Evolutionary conservation across 2,888 invertebrate species (phyloP).

Genomic region (Venustoraphidia nigricollis): DNA sequence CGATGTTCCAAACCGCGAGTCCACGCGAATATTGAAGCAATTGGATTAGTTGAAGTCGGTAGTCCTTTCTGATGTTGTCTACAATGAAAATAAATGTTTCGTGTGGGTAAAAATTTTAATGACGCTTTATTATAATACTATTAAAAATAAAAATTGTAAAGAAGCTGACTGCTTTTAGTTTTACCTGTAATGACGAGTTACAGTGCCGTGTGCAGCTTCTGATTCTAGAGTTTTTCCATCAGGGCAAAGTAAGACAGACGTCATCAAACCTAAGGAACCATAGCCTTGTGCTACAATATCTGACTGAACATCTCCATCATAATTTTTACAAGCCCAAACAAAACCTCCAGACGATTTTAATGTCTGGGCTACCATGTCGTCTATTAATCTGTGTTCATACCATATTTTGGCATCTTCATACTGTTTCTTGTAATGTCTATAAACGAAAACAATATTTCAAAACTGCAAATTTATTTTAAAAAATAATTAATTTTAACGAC

Average conservation of each 20-base stretch:
- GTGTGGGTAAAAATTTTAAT: too few relatives aligned
- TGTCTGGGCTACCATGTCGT: slow-evolving; percentile 83
- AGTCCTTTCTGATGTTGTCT: slow-evolving; percentile 76
- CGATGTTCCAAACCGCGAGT: slow-evolving; percentile 71
- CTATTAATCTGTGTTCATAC: slow-evolving; percentile 85
- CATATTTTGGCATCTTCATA: slow-evolving; percentile 67
- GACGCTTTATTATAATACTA: too few relatives aligned
- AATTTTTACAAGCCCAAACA: slow-evolving; percentile 89
- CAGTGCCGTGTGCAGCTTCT: slow-evolving; percentile 86
- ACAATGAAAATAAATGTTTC: slow-evolving; percentile 28
- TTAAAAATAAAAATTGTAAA: too few relatives aligned
- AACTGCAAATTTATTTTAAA: not conserved
- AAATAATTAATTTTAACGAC: not conserved
- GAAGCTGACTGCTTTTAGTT: not conserved
- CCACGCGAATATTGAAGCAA: slow-evolving; percentile 88
- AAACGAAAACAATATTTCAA: slow-evolving; percentile 10
- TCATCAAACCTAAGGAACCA: slow-evolving; percentile 83
- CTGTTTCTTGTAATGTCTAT: slow-evolving; percentile 52
- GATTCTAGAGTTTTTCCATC: slow-evolving; percentile 79
- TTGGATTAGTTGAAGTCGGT: slow-evolving; percentile 78
- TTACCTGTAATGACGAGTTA: slow-evolving; percentile 68
- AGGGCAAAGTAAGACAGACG: slow-evolving; percentile 78
- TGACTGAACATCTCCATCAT: slow-evolving; percentile 84
- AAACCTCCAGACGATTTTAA: slow-evolving; percentile 74
- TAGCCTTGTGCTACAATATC: slow-evolving; percentile 69